These are phyloP conservation scores for Poeciliopsis infans DNA, from an alignment of 2,797 vertebrate genomes.

Conservation along the genomic window DNA sequence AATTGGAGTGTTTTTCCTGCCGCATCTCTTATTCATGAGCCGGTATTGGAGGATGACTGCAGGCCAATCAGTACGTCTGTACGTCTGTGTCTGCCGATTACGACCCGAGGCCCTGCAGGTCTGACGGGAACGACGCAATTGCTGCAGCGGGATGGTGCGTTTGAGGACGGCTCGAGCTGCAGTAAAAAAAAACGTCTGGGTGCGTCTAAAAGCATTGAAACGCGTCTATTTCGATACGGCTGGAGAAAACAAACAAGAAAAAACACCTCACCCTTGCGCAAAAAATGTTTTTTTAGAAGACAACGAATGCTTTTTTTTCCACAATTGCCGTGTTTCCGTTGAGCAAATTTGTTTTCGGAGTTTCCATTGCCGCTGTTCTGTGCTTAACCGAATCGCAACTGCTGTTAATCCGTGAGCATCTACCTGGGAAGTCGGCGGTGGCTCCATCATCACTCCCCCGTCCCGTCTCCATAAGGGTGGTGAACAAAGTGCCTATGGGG, in stretches of 20 bases:
- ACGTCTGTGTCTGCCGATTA: slow-evolving; percentile 58
- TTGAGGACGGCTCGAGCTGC: neutral
- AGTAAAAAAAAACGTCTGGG: neutral
- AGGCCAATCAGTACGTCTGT: slow-evolving; percentile 59
- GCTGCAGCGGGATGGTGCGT: slow-evolving; percentile 23
- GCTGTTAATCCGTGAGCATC: neutral
- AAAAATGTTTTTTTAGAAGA: too few species aligned
- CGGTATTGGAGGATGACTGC: slow-evolving; percentile 75
- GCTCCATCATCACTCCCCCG: slow-evolving; percentile 81
- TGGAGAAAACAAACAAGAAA: too few species aligned
- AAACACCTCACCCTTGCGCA: too few species aligned
- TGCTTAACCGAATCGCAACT: neutral
- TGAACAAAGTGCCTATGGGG: slow-evolving; percentile 92
- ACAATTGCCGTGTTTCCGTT: too few species aligned
- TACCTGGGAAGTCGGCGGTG: slow-evolving; percentile 86
- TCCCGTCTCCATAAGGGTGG: slow-evolving; percentile 91
- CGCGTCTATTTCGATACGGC: too few species aligned
- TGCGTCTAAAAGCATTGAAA: neutral
- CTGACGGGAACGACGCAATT: slow-evolving; percentile 41
- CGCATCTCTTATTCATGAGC: slow-evolving; percentile 82
- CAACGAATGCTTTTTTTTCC: rapidly evolving
- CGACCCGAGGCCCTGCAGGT: slow-evolving; percentile 36
- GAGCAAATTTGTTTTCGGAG: too few species aligned
- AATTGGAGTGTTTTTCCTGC: slow-evolving; percentile 80
- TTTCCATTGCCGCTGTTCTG: too few species aligned